Evolutionary conservation across 2,113 vertebrate species (phyloP), one percentile per base, ranked within the genome.

Genomic region (Pantherophis guttatus): DNA sequence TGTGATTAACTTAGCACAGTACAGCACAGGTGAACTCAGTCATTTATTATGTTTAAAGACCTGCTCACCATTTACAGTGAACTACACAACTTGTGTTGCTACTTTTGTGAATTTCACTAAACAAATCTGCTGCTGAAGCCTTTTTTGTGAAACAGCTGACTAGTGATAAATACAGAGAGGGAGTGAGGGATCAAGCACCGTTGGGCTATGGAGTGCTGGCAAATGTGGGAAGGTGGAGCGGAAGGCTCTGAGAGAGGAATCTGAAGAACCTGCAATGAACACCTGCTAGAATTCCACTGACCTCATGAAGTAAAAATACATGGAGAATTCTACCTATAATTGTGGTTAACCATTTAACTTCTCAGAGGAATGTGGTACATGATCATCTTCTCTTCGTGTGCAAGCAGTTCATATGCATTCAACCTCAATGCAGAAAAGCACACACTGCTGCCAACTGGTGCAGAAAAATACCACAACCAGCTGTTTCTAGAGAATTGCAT

Each of bases 331-430:
- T 11, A 44, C 8, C 88, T 86, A 44, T 19, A 39, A 50, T 86
- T 90, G 86, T 23, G 39, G 44, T 59, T 93, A 90, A 65, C 75
- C 53, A 87, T 65, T 85, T 93, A 26, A 48, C 75, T 44, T 90
- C 88, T 90, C 55, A 93, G 62, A 93, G 55, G 7, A 59, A 85
- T 53, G 8, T 62, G 75, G 75, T 89, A n/a, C 33, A 52, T 29
- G 88, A 93, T 54, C 9, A 29, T 87, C 57, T 29, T 81, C 53
- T 59, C 89, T 75, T 93, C 12, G 29, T 70, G 91, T 92, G 91
- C 91, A 89, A 86, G 70, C 54, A 86, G 54, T 86, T 92, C 59
- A 86, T 93, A 75, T 50, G 55, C 57, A 93, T 65, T 23, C 75
- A 62, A 90, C 15, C 62, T 50, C 50, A 39, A 57, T 70, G n/a